Conservation (phyloP, 2,113 vertebrate genomes). For the Tyto alba region DNA sequence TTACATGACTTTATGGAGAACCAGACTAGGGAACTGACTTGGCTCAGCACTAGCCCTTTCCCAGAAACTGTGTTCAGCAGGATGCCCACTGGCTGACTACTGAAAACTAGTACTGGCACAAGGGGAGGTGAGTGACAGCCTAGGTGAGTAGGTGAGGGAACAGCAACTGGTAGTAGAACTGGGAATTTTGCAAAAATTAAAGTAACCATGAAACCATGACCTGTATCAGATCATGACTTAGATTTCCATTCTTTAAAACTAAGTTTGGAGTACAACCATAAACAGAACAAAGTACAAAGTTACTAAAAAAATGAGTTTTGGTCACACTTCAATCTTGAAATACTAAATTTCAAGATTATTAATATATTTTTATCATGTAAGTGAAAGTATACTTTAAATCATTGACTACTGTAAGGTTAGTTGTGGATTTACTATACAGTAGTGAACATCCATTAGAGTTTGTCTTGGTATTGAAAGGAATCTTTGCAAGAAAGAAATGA, state of each 20-base stretch:
- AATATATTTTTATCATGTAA: neutral
- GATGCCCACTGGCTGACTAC: neutral
- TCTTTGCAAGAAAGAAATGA: neutral
- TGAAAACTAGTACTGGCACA: neutral
- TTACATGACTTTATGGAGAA: neutral
- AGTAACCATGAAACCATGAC: neutral
- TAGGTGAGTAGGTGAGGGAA: neutral
- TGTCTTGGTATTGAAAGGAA: neutral
- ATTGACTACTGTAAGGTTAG: neutral
- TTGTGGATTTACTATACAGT: neutral
- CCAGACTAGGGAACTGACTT: neutral
- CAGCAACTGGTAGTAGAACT: neutral
- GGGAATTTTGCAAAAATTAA: neutral
- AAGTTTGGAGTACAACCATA: neutral
- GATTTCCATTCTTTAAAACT: neutral
- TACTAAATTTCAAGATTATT: neutral
- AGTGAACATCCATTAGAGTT: neutral
- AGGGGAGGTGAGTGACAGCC: neutral
- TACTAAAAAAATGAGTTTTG: neutral
- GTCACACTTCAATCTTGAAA: neutral
- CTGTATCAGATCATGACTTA: neutral
- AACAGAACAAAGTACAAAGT: neutral
- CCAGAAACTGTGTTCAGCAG: fast-evolving
- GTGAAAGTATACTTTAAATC: neutral
- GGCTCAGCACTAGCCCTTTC: neutral